Base-by-base conservation (phyloP, 2,888 invertebrate species). In the Lysandra coridon region DNA sequence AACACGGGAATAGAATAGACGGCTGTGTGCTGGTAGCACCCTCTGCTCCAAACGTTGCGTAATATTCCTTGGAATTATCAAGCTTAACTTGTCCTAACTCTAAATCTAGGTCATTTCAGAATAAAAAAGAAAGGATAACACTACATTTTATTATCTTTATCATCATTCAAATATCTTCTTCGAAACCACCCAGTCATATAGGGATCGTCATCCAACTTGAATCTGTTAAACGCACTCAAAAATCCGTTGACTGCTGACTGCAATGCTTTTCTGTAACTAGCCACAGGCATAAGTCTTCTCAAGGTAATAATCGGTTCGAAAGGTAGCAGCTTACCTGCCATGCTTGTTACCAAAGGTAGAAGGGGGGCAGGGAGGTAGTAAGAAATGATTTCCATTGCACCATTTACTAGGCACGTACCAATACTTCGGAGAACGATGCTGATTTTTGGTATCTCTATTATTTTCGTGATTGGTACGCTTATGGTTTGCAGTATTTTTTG, bases 161-260 rank as follows among this genome's bases (percentile, higher is more conserved):
- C 80, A 49, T 62, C 79, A 80, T 85, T 86, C 87, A 90, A 87
- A 57, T 92, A 88, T 78, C 92, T 86, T 81, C 94, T 88, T 80
- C 94, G 92, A 79, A 93, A 94, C 49, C 89, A 84, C 73, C 88
- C 85, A 0, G 90, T 90, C 93, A 93, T 94, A 80, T 94, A 94
- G 0, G 94, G 94, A 80, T 92, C 91, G 2, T 84, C 89, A 1
- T 86, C 83, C 0, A 86, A 79, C 82, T 92, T 92, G 78, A 87
- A 94, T 17, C 84, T 87, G 80, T 93, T 90, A 79, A 94, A 94
- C 0, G 93, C 90, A 0, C 89, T 88, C 60, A 94, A 80, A 80
- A 94, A 94, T 2, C 88, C 86, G 64, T 86, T 86, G 1, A 94
- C 84, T 4, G 93, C 94, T 33, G 89, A 89, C 75, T 87, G 87